Evolutionary conservation across 2,888 invertebrate species (phyloP).

Genomic region (Carcina quercana): DNA sequence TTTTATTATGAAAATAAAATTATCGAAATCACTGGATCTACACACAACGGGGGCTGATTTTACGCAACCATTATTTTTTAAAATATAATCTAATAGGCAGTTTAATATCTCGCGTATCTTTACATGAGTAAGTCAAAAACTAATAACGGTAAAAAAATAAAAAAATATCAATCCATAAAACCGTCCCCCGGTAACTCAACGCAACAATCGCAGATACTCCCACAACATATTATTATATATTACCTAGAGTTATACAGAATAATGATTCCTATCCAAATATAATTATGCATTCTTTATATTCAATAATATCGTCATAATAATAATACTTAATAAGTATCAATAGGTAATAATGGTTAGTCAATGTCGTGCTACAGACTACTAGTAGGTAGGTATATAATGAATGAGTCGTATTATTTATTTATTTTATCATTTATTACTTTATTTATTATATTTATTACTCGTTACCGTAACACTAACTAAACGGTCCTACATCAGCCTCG

Average conservation of each 20-base stretch:
- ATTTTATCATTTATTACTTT: slow-evolving; percentile 60
- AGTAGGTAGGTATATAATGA: slow-evolving; percentile 66
- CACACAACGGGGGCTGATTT: slow-evolving; percentile 62
- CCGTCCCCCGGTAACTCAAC: slow-evolving; percentile 59
- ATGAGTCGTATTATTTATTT: slow-evolving; percentile 70
- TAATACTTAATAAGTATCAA: slow-evolving; percentile 75
- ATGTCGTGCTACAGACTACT: slow-evolving; percentile 70
- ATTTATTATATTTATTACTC: slow-evolving; percentile 68
- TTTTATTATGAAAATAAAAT: slow-evolving; percentile 74
- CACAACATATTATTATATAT: slow-evolving; percentile 71
- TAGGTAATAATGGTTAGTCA: slow-evolving; percentile 74
- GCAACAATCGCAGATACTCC: slow-evolving; percentile 48
- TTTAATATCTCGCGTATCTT: slow-evolving; percentile 59
- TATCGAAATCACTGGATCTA: slow-evolving; percentile 70
- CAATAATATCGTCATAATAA: slow-evolving; percentile 72
- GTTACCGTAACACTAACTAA: slow-evolving; percentile 63
- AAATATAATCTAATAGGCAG: slow-evolving; percentile 75
- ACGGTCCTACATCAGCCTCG: slow-evolving; percentile 67
- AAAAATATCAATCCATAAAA: slow-evolving; percentile 71
- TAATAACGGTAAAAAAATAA: slow-evolving; percentile 75
- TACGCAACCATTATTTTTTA: slow-evolving; percentile 69
- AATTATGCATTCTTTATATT: slow-evolving; percentile 75
- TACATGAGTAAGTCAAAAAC: slow-evolving; percentile 69
- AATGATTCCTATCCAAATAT: slow-evolving; percentile 76
- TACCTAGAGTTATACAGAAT: slow-evolving; percentile 76